Evolutionary conservation across 2,113 vertebrate genomes (phyloP), one percentile per base, ranked within the genome.

Genomic region (Hyaena hyaena): DNA sequence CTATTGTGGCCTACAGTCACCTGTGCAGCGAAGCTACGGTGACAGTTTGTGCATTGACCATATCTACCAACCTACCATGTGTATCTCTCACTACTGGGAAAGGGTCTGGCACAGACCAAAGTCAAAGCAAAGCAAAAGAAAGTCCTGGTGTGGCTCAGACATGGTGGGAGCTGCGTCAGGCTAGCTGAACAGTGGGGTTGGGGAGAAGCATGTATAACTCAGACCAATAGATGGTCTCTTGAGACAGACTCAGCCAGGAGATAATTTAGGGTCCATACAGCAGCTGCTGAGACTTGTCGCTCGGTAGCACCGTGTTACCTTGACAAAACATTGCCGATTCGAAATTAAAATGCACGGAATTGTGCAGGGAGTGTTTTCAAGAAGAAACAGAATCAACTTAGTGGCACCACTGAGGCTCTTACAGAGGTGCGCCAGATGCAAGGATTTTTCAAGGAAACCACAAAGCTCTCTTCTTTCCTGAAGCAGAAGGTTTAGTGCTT

Each of bases 351-450:
- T 97, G 94, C 90, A 81, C 77, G 88, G 84, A 82, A 90, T 68
- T 28, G n/a, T 48, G 53, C 50, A 53, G 94, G 92, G 97, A 96
- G 66, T 66, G 55, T 89, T 97, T 96, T 95, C 35, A 66, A 95
- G 94, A 97, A 96, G 97, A 97, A 96, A 97, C 92, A 96, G 95
- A 93, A 95, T 92, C 90, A 89, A 91, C 58, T 92, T 97, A 93
- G 97, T 92, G 96, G 58, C 87, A 93, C 94, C 94, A 90, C 15
- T 55, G 96, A 95, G 95, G 45, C 87, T 93, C 65, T 95, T 96
- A 90, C 19, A 77, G 87, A 76, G 0, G 2, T 97, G 92, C n/a
- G 48, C 96, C 96, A 98, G 97, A 97, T 97, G 97, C 69, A 68
- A 69, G 50, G 45, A 95, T 92, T 97, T 97, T 92, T 93, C 39